These are phyloP conservation scores for Leguminivora glycinivorella DNA, from an alignment of 1,140 invertebrate species.

Conservation along the genomic window DNA sequence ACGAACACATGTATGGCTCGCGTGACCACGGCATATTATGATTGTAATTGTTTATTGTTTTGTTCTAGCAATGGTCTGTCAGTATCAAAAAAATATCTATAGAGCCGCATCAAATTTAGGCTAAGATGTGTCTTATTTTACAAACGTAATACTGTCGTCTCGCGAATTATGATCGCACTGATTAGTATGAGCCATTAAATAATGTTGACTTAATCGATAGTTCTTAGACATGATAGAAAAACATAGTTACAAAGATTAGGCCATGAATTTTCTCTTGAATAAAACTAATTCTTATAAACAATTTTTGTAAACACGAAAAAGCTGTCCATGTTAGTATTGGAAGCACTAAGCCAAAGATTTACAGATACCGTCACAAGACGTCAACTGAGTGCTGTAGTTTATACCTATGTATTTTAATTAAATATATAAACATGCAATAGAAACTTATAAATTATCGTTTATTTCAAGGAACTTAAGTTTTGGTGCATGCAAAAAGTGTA, in stretches of 20 bases:
- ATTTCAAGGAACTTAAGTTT: constrained; percentile 16
- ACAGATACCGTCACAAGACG: not conserved
- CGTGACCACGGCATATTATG: too few relatives aligned
- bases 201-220: not conserved
- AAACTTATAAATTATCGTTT: not conserved
- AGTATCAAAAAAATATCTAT: too few relatives aligned
- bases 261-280: constrained; percentile 29
- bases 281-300: constrained; percentile 38
- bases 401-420: not conserved
- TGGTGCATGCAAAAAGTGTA: not conserved
- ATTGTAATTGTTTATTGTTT: too few relatives aligned
- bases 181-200: too few relatives aligned
- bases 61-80: too few relatives aligned
- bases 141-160: too few relatives aligned
- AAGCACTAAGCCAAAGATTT: constrained; percentile 41
- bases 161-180: too few relatives aligned
- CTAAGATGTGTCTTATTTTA: too few relatives aligned
- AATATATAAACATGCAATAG: not conserved
- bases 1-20: too few relatives aligned
- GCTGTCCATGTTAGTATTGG: constrained; percentile 49
- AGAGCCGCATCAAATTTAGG: too few relatives aligned
- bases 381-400: not conserved
- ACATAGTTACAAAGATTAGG: constrained; percentile 15
- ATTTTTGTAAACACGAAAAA: constrained; percentile 46
- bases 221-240: not conserved